These are phyloP conservation scores for Phymanthus crucifer DNA, from an alignment of 92 coral and sea anemone species.

Conservation along the genomic window DNA sequence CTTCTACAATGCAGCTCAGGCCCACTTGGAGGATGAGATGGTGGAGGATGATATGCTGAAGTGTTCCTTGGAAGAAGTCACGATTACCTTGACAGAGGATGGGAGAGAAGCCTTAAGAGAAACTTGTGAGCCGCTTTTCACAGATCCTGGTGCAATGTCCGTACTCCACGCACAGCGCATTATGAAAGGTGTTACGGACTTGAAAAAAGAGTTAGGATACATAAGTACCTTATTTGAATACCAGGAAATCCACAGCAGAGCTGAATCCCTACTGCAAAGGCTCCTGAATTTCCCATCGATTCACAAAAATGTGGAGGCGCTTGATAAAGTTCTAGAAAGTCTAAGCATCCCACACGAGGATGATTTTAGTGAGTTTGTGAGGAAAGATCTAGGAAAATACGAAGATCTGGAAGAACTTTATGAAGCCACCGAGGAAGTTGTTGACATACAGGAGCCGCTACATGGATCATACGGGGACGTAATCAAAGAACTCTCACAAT, in stretches of 20 bases:
- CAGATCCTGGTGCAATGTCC: not conserved
- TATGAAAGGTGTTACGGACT: constrained; percentile 8
- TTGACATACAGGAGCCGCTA: constrained; percentile 30
- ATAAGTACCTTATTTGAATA: not conserved
- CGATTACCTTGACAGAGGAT: not conserved
- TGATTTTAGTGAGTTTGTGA: not conserved
- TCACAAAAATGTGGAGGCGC: constrained; percentile 5
- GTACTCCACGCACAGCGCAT: not conserved
- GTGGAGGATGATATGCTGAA: not conserved
- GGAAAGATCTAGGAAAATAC: not conserved
- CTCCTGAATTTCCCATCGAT: not conserved
- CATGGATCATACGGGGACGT: constrained; percentile 20
- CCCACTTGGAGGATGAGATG: not conserved
- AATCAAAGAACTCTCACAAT: constrained; percentile 42
- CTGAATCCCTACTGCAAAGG: not conserved
- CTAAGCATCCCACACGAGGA: not conserved
- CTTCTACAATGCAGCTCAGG: constrained; percentile 12
- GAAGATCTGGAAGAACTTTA: constrained; percentile 1
- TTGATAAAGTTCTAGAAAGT: not conserved
- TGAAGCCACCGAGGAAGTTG: constrained; percentile 32
- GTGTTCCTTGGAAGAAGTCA: not conserved
- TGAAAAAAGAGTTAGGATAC: constrained; percentile 10
- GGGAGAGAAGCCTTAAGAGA: not conserved
- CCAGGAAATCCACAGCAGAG: not conserved
- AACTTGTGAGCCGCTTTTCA: not conserved